phyloP scores from a whole-genome alignment of 2,888 invertebrate species.

The Eledone cirrhosa region DNA sequence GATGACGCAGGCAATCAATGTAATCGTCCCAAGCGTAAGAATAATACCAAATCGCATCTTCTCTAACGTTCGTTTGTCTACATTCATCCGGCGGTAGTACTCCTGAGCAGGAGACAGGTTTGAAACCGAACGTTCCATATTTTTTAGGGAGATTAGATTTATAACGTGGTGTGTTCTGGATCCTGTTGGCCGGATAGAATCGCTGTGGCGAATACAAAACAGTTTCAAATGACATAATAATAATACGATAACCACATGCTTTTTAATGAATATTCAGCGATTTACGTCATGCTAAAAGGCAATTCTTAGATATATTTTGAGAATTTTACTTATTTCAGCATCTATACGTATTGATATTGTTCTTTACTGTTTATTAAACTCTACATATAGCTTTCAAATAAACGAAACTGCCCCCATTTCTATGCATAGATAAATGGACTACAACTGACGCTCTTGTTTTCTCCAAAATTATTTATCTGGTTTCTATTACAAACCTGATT shows the following conservation, averaged over 20 bases:
- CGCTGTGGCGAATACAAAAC: background rate
- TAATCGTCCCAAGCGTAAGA: constrained; percentile 22
- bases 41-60: constrained; percentile 25
- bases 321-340: too few relatives aligned
- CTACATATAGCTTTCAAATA: too few relatives aligned
- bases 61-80: constrained; percentile 21
- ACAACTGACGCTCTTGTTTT: too few relatives aligned
- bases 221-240: constrained; percentile 25
- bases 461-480: too few relatives aligned
- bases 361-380: too few relatives aligned
- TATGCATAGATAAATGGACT: background rate
- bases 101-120: constrained; percentile 23
- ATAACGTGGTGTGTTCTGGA: background rate
- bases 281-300: too few relatives aligned
- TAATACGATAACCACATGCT: constrained; percentile 12
- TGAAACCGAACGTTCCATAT: constrained; percentile 2
- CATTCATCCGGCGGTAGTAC: constrained; percentile 17
- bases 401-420: background rate
- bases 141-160: background rate
- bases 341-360: too few relatives aligned
- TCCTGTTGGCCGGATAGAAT: background rate
- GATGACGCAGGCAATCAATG: constrained; percentile 17
- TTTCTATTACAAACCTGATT: too few relatives aligned
- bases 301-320: too few relatives aligned
- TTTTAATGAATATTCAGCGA: background rate